Base-by-base conservation (phyloP, 2,113 vertebrate species). In the Periophthalmus modestus region DNA sequence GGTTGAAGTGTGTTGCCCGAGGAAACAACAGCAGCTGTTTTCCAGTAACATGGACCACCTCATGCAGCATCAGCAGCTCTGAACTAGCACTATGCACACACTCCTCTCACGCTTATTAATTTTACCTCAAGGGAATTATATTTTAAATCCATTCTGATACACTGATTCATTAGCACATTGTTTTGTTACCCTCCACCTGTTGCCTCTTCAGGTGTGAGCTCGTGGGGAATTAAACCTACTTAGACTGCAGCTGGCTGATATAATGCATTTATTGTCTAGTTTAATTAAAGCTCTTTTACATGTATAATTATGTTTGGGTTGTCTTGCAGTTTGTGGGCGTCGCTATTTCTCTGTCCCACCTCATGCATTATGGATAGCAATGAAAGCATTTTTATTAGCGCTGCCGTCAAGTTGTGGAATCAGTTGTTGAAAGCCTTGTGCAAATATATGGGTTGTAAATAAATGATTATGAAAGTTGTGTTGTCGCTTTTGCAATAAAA, bases 81-180 rank as follows among this genome's bases (percentile, higher is more conserved):
- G 7, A 18, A 7, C 19, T 1, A 54, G 52, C 6, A n/a, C 59
- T 18, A 3, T 62, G 15, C 59, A 62, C 13, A 7, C 24, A 34
- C 4, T 19, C 59, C 14, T 34, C 28, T 61, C 23, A 16, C 58
- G 33, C 15, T 9, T 62, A 36, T 36, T 62, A 34, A 62, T 19
- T 34, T 34, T 2, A 34, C 33, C 15, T 34, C 23, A 59, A 59
- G 50, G 73, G 84, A 87, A 72, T 84, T 57, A 69, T 58, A 75
- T 79, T 66, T 81, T 69, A 84, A 83, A 83, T 82, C 14, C 3
- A 18, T 62, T 57, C 72, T 84, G 48, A 79, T 79, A 66, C 6
- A 7, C 57, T 5, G 55, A 23, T 82, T 89, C 74, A 80, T 89
- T 83, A 79, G 10, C 58, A 57, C 10, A 24, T 73, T 16, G 68